A percentile compares a stretch with the other conserved stretches of the same genome.
Conservation (phyloP, 2,797 vertebrate species). For the Buceros bicornis region DNA sequence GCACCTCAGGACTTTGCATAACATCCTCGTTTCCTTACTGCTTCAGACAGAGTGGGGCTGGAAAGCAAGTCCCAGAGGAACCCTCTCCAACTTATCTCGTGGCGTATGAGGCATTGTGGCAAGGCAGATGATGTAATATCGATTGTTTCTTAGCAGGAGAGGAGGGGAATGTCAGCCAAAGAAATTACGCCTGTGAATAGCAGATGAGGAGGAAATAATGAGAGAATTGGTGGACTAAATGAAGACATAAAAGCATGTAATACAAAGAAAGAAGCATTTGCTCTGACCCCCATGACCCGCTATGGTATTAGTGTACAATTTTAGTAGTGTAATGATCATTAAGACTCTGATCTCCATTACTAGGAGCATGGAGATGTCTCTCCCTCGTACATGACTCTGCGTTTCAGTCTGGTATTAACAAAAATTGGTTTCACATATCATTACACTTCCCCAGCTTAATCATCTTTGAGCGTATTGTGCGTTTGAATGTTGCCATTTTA, state of each 20-base stretch:
- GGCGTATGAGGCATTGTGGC: slow-evolving; percentile 55
- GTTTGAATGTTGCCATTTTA: slow-evolving; percentile 43
- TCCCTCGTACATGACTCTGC: background rate
- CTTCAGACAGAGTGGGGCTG: slow-evolving; percentile 43
- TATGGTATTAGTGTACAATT: slow-evolving; percentile 64
- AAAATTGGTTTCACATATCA: slow-evolving; percentile 59
- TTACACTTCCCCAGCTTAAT: slow-evolving; percentile 60
- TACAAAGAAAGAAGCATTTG: slow-evolving; percentile 70
- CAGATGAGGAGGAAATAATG: slow-evolving; percentile 74
- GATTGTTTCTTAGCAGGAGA: slow-evolving; percentile 76
- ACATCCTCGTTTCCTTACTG: slow-evolving; percentile 49
- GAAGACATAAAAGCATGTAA: slow-evolving; percentile 75
- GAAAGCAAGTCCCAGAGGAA: slow-evolving; percentile 72
- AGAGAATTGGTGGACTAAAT: slow-evolving; percentile 70
- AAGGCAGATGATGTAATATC: slow-evolving; percentile 79
- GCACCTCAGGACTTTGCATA: slow-evolving; percentile 18
- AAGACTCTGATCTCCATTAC: slow-evolving; percentile 58
- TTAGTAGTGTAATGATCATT: slow-evolving; percentile 68
- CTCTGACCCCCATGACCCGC: slow-evolving; percentile 28
- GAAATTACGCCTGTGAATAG: slow-evolving; percentile 72
- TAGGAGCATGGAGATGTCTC: slow-evolving; percentile 47
- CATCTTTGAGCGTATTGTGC: slow-evolving; percentile 33
- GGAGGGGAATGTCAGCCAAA: slow-evolving; percentile 67
- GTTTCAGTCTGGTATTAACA: slow-evolving; percentile 45
- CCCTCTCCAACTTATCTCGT: slow-evolving; percentile 66